Evolutionary conservation across 2,797 vertebrate genomes (phyloP).

Genomic region (Meda fulgida): DNA sequence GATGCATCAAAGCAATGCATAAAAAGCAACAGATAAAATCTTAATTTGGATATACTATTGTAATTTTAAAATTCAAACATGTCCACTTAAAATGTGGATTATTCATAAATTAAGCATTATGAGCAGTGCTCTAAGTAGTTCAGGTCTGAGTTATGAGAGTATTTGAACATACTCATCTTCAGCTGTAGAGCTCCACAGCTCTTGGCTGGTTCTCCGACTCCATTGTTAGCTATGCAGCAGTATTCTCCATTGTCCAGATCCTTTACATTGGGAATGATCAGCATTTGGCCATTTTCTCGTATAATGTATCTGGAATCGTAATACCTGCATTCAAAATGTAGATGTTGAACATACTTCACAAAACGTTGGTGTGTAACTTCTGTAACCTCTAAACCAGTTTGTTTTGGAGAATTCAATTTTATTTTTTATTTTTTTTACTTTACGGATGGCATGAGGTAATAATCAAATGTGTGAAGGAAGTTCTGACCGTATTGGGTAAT

Average conservation of each 20-base stretch:
- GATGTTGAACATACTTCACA: background rate
- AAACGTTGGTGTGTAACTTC: background rate
- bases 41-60: background rate
- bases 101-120: background rate
- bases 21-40: background rate
- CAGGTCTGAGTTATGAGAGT: background rate
- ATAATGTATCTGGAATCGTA: constrained; percentile 91
- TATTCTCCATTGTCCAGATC: constrained; percentile 93
- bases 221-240: constrained; percentile 90
- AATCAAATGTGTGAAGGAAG: background rate
- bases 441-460: background rate
- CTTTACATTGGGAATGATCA: constrained; percentile 88
- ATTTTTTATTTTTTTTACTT: no score
- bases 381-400: background rate
- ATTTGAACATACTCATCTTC: constrained; percentile 92
- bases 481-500: constrained; percentile 90
- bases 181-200: constrained; percentile 97
- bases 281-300: constrained; percentile 89
- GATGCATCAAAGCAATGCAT: background rate
- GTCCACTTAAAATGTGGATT: background rate
- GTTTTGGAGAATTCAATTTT: background rate
- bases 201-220: constrained; percentile 86
- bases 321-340: constrained; percentile 75
- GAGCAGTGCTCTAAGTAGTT: background rate
- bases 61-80: background rate